A percentile compares a stretch with the other conserved stretches of the same genome.
Evolutionary conservation across 2,888 invertebrate genomes (phyloP).

Genomic region (Isoperla grammatica): DNA sequence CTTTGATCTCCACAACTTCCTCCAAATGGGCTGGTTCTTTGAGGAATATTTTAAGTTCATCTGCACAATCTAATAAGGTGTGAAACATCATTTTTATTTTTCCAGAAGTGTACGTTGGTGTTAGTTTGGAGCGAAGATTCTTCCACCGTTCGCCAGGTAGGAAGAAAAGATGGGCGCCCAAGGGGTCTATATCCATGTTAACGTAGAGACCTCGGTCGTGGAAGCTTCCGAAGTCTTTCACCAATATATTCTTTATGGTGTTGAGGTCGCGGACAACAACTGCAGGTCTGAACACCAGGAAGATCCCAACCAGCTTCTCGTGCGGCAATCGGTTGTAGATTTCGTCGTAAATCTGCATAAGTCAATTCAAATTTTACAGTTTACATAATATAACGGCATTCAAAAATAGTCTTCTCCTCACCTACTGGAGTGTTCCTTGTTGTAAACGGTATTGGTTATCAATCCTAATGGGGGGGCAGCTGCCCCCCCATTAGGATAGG

Average conservation of each 20-base stretch:
- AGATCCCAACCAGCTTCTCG: conserved; percentile 12
- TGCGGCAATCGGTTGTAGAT: background rate
- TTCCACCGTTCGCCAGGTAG: conserved; percentile 20
- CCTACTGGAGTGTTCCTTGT: too few species aligned
- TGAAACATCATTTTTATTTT: conserved; percentile 21
- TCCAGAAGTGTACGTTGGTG: conserved; percentile 25
- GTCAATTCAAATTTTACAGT: too few species aligned
- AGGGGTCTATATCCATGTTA: conserved; percentile 18
- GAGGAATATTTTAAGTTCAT: too few species aligned
- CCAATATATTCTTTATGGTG: conserved; percentile 13
- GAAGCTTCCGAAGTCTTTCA: conserved; percentile 22
- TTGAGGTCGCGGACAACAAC: conserved; percentile 18
- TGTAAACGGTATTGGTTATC: too few species aligned
- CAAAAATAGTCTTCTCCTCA: too few species aligned
- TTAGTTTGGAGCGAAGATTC: conserved; percentile 15
- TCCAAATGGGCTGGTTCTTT: too few species aligned
- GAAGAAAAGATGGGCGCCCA: conserved; percentile 8
- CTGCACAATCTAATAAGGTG: conserved; percentile 12
- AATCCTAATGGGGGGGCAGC: too few species aligned
- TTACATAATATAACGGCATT: too few species aligned
- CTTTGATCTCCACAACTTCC: background rate
- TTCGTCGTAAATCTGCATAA: too few species aligned
- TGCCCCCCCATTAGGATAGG: too few species aligned
- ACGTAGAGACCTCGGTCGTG: conserved; percentile 3
- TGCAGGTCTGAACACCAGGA: conserved; percentile 4